These are phyloP conservation scores for Rattus rattus DNA, from an alignment of 2,113 vertebrate genomes.

Conservation along the genomic window DNA sequence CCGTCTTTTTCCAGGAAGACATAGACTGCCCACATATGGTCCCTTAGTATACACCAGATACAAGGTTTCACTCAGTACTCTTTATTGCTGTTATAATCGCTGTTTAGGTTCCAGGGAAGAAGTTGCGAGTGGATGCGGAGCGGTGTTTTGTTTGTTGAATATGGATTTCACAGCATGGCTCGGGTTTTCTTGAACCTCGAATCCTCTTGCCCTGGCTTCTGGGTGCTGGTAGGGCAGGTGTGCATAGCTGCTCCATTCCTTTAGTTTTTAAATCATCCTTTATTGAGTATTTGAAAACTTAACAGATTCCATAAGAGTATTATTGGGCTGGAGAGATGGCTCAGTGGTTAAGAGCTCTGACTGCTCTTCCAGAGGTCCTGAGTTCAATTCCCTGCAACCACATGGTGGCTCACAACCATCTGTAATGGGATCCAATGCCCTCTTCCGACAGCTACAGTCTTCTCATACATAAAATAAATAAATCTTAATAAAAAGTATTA, in stretches of 20 bases:
- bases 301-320: neutral
- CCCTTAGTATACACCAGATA: neutral
- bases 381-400: too few relatives aligned
- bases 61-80: neutral
- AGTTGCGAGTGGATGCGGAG: neutral
- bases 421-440: too few relatives aligned
- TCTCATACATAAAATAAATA: too few relatives aligned
- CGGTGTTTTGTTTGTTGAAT: neutral
- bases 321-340: neutral
- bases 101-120: neutral
- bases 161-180: neutral
- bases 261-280: slow-evolving; percentile 31
- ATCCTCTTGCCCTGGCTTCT: neutral
- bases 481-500: neutral
- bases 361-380: too few relatives aligned
- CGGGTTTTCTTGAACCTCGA: neutral
- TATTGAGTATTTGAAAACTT: neutral
- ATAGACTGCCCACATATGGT: neutral
- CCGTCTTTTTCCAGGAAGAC: neutral
- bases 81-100: neutral
- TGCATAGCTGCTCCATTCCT: neutral
- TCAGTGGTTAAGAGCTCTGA: too few relatives aligned
- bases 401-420: too few relatives aligned
- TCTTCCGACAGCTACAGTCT: too few relatives aligned
- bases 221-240: neutral